Base-by-base conservation (phyloP, 2,113 vertebrate species). In the Camelus dromedarius region DNA sequence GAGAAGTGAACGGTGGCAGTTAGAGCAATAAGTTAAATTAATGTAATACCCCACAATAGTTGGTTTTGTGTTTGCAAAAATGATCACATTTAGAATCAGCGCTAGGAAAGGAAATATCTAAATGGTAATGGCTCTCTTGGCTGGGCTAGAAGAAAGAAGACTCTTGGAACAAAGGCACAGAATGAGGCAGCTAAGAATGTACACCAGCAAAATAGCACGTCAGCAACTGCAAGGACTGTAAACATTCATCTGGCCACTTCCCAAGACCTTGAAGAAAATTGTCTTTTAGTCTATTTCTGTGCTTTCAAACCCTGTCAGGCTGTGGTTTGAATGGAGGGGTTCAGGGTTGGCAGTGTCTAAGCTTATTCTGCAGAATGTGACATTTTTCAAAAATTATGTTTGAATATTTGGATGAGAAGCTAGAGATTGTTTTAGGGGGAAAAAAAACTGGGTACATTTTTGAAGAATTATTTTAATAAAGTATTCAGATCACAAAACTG, bases 381-480 rank as follows among this genome's bases (percentile, higher is more conserved):
- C 8, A n/a, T 77, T 30, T 85, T 89, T 54, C 32, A 67, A 76
- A 84, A 85, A 62, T 88, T 90, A 48, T 12, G 26, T 50, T 73
- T 92, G 48, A 76, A 22, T 46, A 54, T 73, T 83, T 95, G 91
- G 62, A 73, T 62, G n/a, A 89, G 16, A 84, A 90, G 13, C 9
- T 58, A 75, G 26, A 93, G 35, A 93, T 8, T 32, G 32, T 24
- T 67, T 81, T n/a, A 77, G 46, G 38, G 46, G 38, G 3, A 20
- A 11, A 70, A 64, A 88, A 15, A 62, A 11, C 3, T 48, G 62
- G 50, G 14, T 86, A 64, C 3, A 16, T 70, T 46, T 73, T 73
- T 80, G 62, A 91, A 87, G 62, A 89, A 72, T 18, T 38, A 38
- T 80, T 80, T 66, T 89, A 82, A 86, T 32, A 26, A 30, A 85